Conservation (phyloP, 2,797 vertebrate genomes). For the Selene dorsalis region DNA sequence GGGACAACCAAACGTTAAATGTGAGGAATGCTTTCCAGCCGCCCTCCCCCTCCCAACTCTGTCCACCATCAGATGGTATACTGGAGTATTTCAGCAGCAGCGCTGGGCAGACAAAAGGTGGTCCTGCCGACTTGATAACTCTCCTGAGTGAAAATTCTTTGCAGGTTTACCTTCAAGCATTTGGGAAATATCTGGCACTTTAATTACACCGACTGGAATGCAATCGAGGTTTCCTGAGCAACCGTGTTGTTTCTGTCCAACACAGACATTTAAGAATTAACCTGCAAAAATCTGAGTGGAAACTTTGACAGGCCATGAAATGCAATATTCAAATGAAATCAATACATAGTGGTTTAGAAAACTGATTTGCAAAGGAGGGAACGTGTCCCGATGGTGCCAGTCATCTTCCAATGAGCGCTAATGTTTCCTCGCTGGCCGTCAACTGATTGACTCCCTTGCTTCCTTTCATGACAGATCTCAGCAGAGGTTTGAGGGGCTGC, state of each 20-base stretch:
- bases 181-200: constrained; percentile 68
- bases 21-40: constrained; percentile 67
- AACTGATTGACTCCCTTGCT: constrained; percentile 19
- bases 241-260: constrained; percentile 58
- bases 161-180: constrained; percentile 60
- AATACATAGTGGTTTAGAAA: constrained; percentile 14
- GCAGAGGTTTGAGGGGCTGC: constrained; percentile 9
- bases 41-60: not conserved
- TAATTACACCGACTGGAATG: constrained; percentile 75
- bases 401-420: constrained; percentile 22
- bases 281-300: constrained; percentile 43
- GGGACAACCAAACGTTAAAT: constrained; percentile 50
- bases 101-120: constrained; percentile 47
- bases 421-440: constrained; percentile 2
- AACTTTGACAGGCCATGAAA: constrained; percentile 43
- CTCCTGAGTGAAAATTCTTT: constrained; percentile 46
- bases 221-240: constrained; percentile 64
- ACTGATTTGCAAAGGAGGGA: constrained; percentile 29
- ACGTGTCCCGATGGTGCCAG: constrained; percentile 14
- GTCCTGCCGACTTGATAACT: constrained; percentile 36
- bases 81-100: constrained; percentile 37
- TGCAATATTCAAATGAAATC: constrained; percentile 35
- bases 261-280: constrained; percentile 61
- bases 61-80: constrained; percentile 5
- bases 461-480: constrained; percentile 19